Base-by-base conservation (phyloP, 2,888 invertebrate species). In the Linnaemya vulpina region DNA sequence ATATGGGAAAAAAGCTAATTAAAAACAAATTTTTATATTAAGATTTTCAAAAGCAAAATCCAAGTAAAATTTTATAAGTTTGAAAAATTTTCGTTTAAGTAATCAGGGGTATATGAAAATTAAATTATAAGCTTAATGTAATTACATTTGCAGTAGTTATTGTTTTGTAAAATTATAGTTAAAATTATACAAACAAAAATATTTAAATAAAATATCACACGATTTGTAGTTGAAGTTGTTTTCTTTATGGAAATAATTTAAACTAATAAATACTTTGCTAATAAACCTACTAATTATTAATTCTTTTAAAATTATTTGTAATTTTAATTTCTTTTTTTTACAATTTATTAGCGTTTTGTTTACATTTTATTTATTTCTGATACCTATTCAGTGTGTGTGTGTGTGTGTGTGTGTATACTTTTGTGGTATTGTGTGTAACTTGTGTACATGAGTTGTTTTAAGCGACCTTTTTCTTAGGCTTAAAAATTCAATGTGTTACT, bases 341-440 rank as follows among this genome's bases (percentile, higher is more conserved):
- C 51, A 80, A 53, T 75, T 77, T 49, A 63, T 80, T 81, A 74
- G 74, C 87, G 86, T 87, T 86, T 88, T 73, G 87, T 89, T 90
- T 90, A 90, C 89, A 90, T 90, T 88, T 87, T 90, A 80, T 75
- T 67, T 60, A 8, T 38, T 65, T 51, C 9, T 78, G 55, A 75
- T 43, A 67, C 11, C 76, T 83, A 83, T 86, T 71, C 73, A 63
- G 63, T 81, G 84, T 84, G 77, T 74, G 30, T 30, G 77, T 74
- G 81, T 86, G 63, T 81, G 84, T 84, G 77, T 74, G 30, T 30
- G 77, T 74, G 81, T 86, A 67, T 78, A 78, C 53, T 71, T 84
- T 80, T 75, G 82, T 80, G 46, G 63, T 82, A 53, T 74, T 53
- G 58, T 77, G 84, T 81, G 35, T 58, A 55, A 51, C 30, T 77